These are phyloP conservation scores for Bombus consobrinus DNA, from an alignment of 1,140 invertebrate species.

Conservation along the genomic window DNA sequence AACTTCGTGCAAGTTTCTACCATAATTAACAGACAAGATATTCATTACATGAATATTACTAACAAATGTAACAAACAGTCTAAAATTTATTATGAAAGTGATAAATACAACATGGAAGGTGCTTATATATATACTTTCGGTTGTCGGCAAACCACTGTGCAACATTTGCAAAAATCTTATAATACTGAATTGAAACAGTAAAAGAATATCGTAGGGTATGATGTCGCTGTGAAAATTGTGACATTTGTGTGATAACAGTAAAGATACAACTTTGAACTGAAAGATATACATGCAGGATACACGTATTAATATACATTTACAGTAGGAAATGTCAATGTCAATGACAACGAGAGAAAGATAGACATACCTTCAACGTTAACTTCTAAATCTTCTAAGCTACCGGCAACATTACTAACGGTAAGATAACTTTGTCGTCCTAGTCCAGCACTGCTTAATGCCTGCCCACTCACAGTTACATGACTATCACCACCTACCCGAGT, in stretches of 20 bases:
- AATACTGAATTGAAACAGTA: constrained; percentile 13
- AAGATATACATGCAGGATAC: constrained; percentile 33
- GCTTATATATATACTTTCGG: constrained; percentile 29
- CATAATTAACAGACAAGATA: constrained; percentile 33
- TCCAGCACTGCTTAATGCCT: constrained; percentile 85
- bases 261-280: constrained; percentile 21
- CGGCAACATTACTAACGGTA: constrained; percentile 88
- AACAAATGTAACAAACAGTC: constrained; percentile 13
- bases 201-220: constrained; percentile 4
- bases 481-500: constrained; percentile 89
- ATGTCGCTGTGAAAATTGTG: constrained; percentile 29
- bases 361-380: constrained; percentile 95
- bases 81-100: constrained; percentile 27
- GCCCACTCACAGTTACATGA: constrained; percentile 88
- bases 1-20: constrained; percentile 48
- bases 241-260: constrained; percentile 31
- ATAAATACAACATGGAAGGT: constrained; percentile 47
- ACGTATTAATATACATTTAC: background rate
- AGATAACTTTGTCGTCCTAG: constrained; percentile 86
- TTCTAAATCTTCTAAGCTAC: constrained; percentile 95
- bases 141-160: constrained; percentile 35
- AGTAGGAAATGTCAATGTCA: background rate
- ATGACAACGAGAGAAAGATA: background rate
- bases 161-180: constrained; percentile 12
- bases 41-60: constrained; percentile 18